Percentiles rank a stretch among this genome's conserved stretches.
phyloP scores from a whole-genome alignment of 2,113 vertebrate species.

The Meles meles region DNA sequence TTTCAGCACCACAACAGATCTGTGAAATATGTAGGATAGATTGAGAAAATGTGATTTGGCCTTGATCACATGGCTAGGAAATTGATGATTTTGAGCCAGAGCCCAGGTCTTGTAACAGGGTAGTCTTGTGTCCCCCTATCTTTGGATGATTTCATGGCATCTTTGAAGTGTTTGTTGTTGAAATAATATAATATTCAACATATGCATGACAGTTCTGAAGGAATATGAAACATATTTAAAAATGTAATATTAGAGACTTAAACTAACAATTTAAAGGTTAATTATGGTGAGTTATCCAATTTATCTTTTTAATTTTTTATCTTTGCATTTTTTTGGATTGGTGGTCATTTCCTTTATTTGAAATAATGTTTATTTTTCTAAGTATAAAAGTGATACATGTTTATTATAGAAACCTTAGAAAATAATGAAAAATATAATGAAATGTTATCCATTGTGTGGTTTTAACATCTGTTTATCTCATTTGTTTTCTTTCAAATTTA shows the following conservation, averaged over 20 bases:
- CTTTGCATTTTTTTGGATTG: neutral
- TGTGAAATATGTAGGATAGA: neutral
- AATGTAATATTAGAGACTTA: neutral
- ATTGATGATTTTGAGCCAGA: neutral
- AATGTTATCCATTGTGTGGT: neutral
- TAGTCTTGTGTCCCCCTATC: neutral
- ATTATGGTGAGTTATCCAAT: neutral
- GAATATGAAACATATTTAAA: neutral
- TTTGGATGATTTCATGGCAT: neutral
- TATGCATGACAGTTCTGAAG: neutral
- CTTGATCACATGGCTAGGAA: neutral
- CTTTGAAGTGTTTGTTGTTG: neutral
- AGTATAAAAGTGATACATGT: neutral
- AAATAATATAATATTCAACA: neutral
- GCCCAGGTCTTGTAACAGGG: neutral
- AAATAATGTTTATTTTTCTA: neutral
- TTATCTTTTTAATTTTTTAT: neutral
- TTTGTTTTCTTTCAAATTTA: neutral
- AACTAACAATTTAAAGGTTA: neutral
- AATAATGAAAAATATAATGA: neutral
- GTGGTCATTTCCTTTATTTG: neutral
- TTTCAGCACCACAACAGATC: neutral
- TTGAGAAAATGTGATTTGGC: neutral
- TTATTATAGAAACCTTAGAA: neutral
- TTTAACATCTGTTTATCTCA: neutral